These are phyloP conservation scores for Desmophyllum pertusum DNA, from an alignment of 92 coral and sea anemone species.

Conservation along the genomic window DNA sequence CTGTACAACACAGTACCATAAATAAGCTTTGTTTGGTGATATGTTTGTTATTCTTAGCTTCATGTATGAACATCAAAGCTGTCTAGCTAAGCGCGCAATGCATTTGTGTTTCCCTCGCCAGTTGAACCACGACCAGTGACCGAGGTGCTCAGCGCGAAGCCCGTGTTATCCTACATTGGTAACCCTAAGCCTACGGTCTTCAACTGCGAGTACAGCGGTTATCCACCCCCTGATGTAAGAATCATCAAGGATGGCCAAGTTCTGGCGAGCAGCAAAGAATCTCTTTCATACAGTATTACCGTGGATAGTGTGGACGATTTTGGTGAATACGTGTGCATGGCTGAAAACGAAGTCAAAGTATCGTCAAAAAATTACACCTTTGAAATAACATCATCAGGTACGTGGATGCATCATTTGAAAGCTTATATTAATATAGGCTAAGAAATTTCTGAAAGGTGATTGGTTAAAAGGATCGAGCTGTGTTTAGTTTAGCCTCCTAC, in stretches of 20 bases:
- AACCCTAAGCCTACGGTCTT: conserved; percentile 54
- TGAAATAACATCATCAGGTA: conserved; percentile 8
- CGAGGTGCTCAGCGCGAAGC: conserved; percentile 12
- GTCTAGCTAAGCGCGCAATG: neutral
- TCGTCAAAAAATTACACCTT: conserved; percentile 10
- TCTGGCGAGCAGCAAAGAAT: conserved; percentile 51
- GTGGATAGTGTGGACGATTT: conserved; percentile 65
- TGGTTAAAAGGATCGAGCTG: no score
- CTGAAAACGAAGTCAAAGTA: neutral
- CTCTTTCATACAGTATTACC: conserved; percentile 56
- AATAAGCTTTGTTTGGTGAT: no score
- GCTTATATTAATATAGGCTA: no score
- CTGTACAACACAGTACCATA: no score
- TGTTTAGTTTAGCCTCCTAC: no score
- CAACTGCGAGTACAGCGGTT: conserved; percentile 60
- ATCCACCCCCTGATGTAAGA: conserved; percentile 47
- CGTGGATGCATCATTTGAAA: no score
- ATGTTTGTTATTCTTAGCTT: no score
- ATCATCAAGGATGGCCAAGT: conserved; percentile 54
- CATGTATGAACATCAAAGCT: neutral
- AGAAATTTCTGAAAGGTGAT: no score
- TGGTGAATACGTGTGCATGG: conserved; percentile 62
- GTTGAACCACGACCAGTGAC: conserved; percentile 36
- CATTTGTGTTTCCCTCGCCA: conserved; percentile 9
- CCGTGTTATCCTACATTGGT: conserved; percentile 52